Evolutionary conservation across 2,113 vertebrate species (phyloP).

Genomic region (Carassius carassius): DNA sequence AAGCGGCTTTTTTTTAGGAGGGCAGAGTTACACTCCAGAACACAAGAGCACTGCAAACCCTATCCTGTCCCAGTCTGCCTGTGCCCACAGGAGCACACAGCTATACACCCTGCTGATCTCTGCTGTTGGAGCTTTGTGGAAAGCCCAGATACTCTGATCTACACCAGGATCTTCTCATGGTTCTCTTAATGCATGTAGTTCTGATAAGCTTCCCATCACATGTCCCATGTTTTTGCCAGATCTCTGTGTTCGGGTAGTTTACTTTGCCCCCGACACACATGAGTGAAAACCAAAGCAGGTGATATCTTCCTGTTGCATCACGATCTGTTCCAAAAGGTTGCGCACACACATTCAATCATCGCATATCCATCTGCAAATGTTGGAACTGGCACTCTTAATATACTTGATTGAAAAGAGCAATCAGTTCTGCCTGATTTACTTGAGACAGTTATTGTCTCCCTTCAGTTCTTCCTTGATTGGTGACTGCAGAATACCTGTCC

Average conservation of each 20-base stretch:
- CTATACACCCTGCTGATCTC: background rate
- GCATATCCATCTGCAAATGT: constrained; percentile 50
- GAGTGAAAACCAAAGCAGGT: background rate
- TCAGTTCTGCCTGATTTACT: constrained; percentile 64
- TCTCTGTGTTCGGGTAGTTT: background rate
- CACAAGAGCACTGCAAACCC: background rate
- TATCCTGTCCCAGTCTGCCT: background rate
- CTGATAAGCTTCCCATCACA: background rate
- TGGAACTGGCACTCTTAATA: constrained; percentile 57
- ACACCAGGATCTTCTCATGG: background rate
- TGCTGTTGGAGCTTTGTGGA: constrained; percentile 18
- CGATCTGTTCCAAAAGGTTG: constrained; percentile 25
- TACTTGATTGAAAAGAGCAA: constrained; percentile 64
- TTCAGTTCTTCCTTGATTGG: constrained; percentile 59
- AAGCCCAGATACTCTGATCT: background rate
- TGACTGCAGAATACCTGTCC: constrained; percentile 41
- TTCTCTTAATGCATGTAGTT: background rate
- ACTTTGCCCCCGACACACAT: background rate
- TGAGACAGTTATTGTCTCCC: constrained; percentile 43
- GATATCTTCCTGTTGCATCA: constrained; percentile 58
- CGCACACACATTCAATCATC: constrained; percentile 58
- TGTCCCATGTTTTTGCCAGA: background rate
- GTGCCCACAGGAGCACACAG: background rate
- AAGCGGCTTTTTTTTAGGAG: constrained; percentile 21
- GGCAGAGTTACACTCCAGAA: constrained; percentile 1